These are phyloP conservation scores for Callorhinus ursinus DNA, from an alignment of 2,113 vertebrate species.

Conservation along the genomic window DNA sequence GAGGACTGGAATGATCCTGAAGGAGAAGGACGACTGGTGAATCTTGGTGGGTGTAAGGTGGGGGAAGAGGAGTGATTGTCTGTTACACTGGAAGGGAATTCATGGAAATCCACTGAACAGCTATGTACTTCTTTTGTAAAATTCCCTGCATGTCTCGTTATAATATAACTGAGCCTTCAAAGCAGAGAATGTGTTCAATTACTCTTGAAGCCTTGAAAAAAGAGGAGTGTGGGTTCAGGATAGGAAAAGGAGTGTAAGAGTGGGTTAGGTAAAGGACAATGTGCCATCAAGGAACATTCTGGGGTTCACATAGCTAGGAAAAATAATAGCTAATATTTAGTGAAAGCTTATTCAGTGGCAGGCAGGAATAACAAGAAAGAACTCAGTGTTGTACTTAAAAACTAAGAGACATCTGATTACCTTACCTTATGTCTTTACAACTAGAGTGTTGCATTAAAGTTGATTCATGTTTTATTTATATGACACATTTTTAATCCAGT, in stretches of 20 bases:
- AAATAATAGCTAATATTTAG: background rate
- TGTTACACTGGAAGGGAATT: background rate
- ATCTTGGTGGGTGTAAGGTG: no score
- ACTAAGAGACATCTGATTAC: background rate
- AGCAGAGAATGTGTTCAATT: background rate
- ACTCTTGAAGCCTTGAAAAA: background rate
- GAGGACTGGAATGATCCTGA: background rate
- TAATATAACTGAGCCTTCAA: background rate
- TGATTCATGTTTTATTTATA: background rate
- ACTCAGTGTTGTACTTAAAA: background rate
- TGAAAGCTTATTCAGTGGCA: background rate
- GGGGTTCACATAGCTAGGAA: background rate
- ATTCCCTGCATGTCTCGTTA: background rate
- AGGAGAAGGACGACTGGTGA: background rate
- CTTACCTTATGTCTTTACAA: background rate
- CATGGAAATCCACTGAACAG: background rate
- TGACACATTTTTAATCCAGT: background rate
- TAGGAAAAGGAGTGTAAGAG: background rate
- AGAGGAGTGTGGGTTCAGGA: background rate
- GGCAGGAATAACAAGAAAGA: background rate
- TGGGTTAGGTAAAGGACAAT: background rate
- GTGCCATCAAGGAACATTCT: background rate
- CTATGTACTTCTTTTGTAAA: background rate
- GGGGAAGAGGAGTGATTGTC: background rate
- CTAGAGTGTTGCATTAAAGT: background rate